Percentiles rank a stretch among this genome's conserved stretches.
Conservation (phyloP, 2,888 invertebrate species). For the Melanotus villosus region DNA sequence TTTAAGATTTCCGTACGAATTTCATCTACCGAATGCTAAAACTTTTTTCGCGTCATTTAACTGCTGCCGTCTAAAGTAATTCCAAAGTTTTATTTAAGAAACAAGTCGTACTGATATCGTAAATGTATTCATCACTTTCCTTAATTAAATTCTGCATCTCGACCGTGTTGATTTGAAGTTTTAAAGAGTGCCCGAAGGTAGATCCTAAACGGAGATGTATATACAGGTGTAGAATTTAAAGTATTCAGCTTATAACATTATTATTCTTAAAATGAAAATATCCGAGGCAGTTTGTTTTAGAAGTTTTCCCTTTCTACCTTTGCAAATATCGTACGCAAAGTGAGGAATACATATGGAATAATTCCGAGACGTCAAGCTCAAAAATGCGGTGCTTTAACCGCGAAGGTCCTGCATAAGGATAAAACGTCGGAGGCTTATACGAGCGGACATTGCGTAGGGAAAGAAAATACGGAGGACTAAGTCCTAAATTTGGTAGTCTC, state of each 20-base stretch:
- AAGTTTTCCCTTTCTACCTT: constrained; percentile 10
- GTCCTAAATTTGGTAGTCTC: constrained; percentile 10
- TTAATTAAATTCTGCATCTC: too few relatives aligned
- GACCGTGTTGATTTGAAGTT: too few relatives aligned
- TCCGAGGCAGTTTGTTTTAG: not conserved
- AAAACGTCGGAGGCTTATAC: constrained; percentile 25
- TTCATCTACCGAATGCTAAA: too few relatives aligned
- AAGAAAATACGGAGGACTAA: constrained; percentile 1
- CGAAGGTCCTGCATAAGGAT: constrained; percentile 30
- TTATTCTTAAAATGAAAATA: constrained; percentile 8
- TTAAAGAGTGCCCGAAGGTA: too few relatives aligned
- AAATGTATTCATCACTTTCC: too few relatives aligned
- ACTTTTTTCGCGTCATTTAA: too few relatives aligned
- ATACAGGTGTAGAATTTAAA: not conserved
- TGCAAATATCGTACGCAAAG: constrained; percentile 19
- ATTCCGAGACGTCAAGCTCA: constrained; percentile 26
- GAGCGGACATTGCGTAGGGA: constrained; percentile 21
- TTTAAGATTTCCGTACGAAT: too few relatives aligned
- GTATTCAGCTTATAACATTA: not conserved
- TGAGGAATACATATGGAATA: constrained; percentile 31
- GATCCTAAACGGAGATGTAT: too few relatives aligned
- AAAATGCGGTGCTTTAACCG: constrained; percentile 34
- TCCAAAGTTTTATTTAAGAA: too few relatives aligned
- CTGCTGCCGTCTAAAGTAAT: too few relatives aligned
- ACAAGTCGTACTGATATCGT: too few relatives aligned